These are phyloP conservation scores for Bubo scandiacus DNA, from an alignment of 2,113 vertebrate species.

Conservation along the genomic window DNA sequence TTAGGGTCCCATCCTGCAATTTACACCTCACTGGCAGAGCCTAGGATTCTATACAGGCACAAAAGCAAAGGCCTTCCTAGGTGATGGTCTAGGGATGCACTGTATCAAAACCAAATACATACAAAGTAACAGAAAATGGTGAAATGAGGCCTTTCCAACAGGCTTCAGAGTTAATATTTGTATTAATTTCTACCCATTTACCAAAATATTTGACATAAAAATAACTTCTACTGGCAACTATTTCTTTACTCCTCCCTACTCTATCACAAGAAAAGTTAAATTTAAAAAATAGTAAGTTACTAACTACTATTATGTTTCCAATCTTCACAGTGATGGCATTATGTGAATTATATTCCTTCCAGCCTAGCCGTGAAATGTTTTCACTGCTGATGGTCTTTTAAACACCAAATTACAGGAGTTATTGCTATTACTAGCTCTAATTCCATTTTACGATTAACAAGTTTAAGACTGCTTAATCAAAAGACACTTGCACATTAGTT, in stretches of 20 bases:
- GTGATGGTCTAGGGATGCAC: background rate
- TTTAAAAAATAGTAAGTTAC: background rate
- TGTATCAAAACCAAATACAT: accelerated
- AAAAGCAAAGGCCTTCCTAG: background rate
- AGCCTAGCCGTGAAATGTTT: background rate
- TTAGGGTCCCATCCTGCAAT: background rate
- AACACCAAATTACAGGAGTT: background rate
- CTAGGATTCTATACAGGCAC: background rate
- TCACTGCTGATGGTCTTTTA: background rate
- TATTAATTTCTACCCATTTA: background rate
- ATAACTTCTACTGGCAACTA: background rate
- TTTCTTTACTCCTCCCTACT: background rate
- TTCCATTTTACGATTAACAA: background rate
- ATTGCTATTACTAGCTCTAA: background rate
- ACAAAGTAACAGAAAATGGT: background rate
- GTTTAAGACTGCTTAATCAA: background rate
- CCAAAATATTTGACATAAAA: background rate
- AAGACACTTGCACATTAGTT: background rate
- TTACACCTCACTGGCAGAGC: background rate
- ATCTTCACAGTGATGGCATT: background rate
- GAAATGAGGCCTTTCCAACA: background rate
- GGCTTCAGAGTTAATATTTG: background rate
- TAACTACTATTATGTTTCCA: background rate
- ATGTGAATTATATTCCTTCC: background rate
- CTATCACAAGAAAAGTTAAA: background rate